Base-by-base conservation (phyloP, 64 coral and sea anemone genomes). In the Exaiptasia diaphana region DNA sequence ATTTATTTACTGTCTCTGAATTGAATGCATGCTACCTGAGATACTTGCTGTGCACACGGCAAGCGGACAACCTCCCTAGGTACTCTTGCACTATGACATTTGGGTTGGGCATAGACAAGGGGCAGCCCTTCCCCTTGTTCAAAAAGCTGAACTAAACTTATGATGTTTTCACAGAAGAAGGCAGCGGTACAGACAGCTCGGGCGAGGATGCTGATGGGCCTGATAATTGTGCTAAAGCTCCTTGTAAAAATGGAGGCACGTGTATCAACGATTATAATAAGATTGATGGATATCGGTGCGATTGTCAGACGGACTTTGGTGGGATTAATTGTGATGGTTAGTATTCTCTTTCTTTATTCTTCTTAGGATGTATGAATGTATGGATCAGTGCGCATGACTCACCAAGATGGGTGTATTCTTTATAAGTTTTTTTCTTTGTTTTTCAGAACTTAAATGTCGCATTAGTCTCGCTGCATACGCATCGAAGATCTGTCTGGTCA, bases 241-340 rank as follows among this genome's bases (percentile, higher is more conserved):
- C 61, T 5, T 99, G 95, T 67, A 70, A 73, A 35, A 82, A 99
- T 56, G 83, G 76, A 17, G 95, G 95, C 20, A 56, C 40, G 0
- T 99, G 95, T 53, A 21, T 50, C 1, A 43, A 36, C 37, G 46
- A 99, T 75, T 59, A 75, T 39, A 85, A 85, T 24, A 50, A 56
- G 35, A 80, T 99, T 34, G 90, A 89, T 89, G 95, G 95, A 11
- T 99, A 99, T 61, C 39, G 22, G 12, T 99, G 95, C 41, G 49
- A 79, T 4, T 99, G 95, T 29, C 58, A 63, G 12, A 65, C 73
- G 24, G 85, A 99, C 49, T 99, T 75, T 64, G 85, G 80, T 40
- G 95, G 95, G 15, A 74, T 99, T 38, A 69, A 78, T 60, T 99
- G 95, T 41, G 57, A 74, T 22, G 68, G 95, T 99, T 71, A 38